These are phyloP conservation scores for Latrodectus elegans DNA, from an alignment of 2,888 invertebrate genomes.

Conservation along the genomic window DNA sequence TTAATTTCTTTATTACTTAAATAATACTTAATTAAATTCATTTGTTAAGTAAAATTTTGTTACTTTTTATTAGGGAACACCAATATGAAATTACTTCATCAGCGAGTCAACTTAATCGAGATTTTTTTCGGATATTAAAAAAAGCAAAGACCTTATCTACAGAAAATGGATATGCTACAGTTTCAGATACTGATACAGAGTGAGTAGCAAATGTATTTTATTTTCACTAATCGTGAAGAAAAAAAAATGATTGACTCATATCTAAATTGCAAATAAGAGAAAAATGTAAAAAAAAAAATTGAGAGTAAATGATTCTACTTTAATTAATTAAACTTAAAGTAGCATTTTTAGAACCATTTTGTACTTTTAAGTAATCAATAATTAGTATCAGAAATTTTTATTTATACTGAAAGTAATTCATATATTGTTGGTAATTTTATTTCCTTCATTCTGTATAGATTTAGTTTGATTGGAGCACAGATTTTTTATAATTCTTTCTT, in stretches of 20 bases:
- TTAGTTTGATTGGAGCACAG: slow-evolving; percentile 42
- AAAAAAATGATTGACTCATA: too few species aligned
- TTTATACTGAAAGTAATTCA: too few species aligned
- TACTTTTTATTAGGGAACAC: slow-evolving; percentile 15
- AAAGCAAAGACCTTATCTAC: slow-evolving; percentile 33
- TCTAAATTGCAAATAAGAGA: too few species aligned
- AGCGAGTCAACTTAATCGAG: slow-evolving; percentile 30
- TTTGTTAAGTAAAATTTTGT: background rate
- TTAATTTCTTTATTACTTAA: background rate
- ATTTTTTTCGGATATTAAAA: slow-evolving; percentile 33
- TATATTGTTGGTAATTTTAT: too few species aligned
- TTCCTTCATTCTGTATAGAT: background rate
- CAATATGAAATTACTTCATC: slow-evolving; percentile 21
- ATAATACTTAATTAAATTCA: background rate
- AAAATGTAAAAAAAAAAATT: too few species aligned
- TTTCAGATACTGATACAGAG: slow-evolving; percentile 19
- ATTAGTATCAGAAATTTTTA: too few species aligned
- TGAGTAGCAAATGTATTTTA: background rate
- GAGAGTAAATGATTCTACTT: background rate
- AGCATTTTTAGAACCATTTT: background rate
- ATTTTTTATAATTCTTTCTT: slow-evolving; percentile 51
- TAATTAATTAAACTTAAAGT: background rate
- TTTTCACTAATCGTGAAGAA: too few species aligned
- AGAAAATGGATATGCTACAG: slow-evolving; percentile 9
- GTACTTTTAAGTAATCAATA: background rate